Evolutionary conservation across 2,113 vertebrate species (phyloP).

Genomic region (Paramormyrops kingsleyae): DNA sequence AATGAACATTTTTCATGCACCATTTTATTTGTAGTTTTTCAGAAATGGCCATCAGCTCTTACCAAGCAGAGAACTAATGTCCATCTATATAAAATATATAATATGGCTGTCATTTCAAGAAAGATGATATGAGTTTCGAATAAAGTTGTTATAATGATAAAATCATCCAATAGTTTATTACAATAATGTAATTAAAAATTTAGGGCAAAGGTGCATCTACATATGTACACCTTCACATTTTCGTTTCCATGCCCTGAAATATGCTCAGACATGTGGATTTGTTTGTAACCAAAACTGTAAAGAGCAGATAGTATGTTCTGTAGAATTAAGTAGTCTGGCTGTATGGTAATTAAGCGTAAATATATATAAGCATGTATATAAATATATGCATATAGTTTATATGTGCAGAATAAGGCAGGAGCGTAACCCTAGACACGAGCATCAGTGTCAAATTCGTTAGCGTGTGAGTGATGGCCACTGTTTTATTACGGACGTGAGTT

Average conservation of each 20-base stretch:
- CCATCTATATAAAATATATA: background rate
- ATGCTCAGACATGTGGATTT: conserved; percentile 16
- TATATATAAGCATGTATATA: background rate
- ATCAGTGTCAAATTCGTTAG: background rate
- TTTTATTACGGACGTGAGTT: background rate
- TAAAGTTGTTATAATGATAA: background rate
- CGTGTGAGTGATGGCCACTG: background rate
- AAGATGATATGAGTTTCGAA: background rate
- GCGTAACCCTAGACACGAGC: background rate
- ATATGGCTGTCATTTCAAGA: background rate
- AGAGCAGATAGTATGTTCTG: conserved; percentile 62
- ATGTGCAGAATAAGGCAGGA: background rate
- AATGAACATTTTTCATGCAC: conserved; percentile 5
- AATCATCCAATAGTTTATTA: background rate
- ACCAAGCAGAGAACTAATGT: background rate
- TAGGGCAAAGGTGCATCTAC: background rate
- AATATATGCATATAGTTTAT: background rate
- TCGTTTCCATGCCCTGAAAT: background rate
- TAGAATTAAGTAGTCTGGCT: conserved; percentile 57
- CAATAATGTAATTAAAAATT: background rate
- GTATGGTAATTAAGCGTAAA: conserved; percentile 55
- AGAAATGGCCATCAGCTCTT: conserved; percentile 10
- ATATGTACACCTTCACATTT: background rate
- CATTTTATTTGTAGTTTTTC: conserved; percentile 15
- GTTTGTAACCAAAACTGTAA: conserved; percentile 5